Conservation (phyloP, 2,888 invertebrate genomes). For the Blera fallax region DNA sequence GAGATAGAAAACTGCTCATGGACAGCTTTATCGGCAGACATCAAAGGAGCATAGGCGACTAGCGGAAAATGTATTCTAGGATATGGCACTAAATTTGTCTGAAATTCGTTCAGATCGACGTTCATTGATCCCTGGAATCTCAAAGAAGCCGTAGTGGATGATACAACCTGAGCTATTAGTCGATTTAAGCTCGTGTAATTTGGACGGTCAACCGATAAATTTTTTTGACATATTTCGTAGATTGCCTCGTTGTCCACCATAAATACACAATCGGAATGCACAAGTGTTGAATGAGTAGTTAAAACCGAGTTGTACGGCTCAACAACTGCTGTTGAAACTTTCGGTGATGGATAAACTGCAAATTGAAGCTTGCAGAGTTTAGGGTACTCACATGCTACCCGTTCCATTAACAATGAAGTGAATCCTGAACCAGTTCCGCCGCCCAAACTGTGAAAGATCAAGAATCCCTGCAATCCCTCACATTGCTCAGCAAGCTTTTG, state of each 20-base stretch:
- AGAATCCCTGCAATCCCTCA: conserved; percentile 91
- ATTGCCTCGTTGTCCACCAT: conserved; percentile 98
- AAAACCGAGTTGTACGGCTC: conserved; percentile 96
- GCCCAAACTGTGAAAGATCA: conserved; percentile 94
- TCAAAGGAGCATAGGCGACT: conserved; percentile 79
- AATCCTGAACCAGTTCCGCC: conserved; percentile 95
- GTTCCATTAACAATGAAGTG: conserved; percentile 93
- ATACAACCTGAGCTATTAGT: conserved; percentile 89
- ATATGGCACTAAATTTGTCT: conserved; percentile 95
- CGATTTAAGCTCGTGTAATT: conserved; percentile 88
- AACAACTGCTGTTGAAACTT: conserved; percentile 95
- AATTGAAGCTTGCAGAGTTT: conserved; percentile 95
- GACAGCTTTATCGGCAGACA: conserved; percentile 77
- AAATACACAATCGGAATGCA: conserved; percentile 94
- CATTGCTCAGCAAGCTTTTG: conserved; percentile 92
- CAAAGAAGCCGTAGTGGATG: conserved; percentile 93
- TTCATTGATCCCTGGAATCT: conserved; percentile 94
- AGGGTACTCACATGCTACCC: conserved; percentile 90
- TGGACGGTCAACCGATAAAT: conserved; percentile 89
- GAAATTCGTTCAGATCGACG: conserved; percentile 94
- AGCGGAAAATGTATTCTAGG: conserved; percentile 90
- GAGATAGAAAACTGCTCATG: conserved; percentile 82
- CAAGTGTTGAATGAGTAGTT: conserved; percentile 94
- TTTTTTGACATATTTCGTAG: conserved; percentile 94
- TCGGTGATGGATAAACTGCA: conserved; percentile 95